phyloP scores from a whole-genome alignment of 2,113 vertebrate genomes.

The Mixornis gularis region DNA sequence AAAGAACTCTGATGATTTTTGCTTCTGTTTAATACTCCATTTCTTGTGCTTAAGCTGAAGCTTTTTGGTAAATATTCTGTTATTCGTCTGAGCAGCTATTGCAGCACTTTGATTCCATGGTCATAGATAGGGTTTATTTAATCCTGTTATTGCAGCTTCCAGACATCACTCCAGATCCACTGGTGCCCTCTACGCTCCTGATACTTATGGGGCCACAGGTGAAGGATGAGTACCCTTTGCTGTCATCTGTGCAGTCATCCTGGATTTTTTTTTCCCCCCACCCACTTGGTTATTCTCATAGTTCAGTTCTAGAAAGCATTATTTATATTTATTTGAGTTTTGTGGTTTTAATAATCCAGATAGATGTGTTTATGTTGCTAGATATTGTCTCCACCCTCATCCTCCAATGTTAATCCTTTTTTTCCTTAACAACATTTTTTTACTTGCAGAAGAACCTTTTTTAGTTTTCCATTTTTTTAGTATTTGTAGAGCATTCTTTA shows the following conservation, averaged over 20 bases:
- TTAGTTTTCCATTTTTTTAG: conserved; percentile 27
- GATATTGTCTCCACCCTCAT: neutral
- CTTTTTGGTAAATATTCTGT: neutral
- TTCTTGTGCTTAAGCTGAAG: neutral
- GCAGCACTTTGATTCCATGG: conserved; percentile 58
- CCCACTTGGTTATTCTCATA: conserved; percentile 49
- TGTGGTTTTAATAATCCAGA: conserved; percentile 33
- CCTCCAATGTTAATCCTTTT: neutral
- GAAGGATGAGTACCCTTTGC: conserved; percentile 88
- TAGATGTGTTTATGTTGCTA: conserved; percentile 29
- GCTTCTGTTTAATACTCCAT: neutral
- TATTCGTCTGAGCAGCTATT: conserved; percentile 46
- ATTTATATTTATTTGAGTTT: conserved; percentile 54
- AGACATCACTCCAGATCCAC: conserved; percentile 98
- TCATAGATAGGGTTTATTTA: conserved; percentile 77
- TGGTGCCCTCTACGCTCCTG: conserved; percentile 92
- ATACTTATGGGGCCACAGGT: conserved; percentile 94
- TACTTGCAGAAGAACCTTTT: conserved; percentile 23
- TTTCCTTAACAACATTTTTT: conserved; percentile 7
- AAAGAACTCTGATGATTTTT: neutral
- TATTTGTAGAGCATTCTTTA: conserved; percentile 37
- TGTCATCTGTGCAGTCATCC: conserved; percentile 68
- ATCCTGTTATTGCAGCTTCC: conserved; percentile 92
- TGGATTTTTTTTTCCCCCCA: conserved; percentile 41
- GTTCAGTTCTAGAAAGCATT: conserved; percentile 41